phyloP scores from a whole-genome alignment of 37 sponge, comb jelly and placozoan genomes.

The Beroe forskalii region DNA sequence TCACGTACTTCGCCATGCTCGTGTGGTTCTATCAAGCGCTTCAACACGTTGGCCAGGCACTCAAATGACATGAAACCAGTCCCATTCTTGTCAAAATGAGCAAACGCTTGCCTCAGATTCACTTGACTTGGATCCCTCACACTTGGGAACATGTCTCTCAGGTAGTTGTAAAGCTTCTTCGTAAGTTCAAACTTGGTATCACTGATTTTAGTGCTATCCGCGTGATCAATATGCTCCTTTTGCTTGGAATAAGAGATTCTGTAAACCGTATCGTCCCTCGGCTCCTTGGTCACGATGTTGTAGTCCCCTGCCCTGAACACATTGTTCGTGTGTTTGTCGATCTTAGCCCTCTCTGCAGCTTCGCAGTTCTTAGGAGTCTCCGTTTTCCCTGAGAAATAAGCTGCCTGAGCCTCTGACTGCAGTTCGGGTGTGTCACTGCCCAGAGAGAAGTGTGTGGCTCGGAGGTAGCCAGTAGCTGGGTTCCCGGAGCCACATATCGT shows the following conservation, averaged over 20 bases:
- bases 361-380: not conserved
- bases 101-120: slow-evolving; percentile 56
- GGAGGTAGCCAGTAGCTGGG: not conserved
- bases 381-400: not conserved
- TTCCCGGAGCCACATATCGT: not conserved
- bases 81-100: slow-evolving; percentile 50
- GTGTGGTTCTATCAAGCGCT: not conserved
- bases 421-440: slow-evolving; percentile 18
- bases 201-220: not conserved
- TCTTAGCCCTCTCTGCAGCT: slow-evolving; percentile 30
- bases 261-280: not conserved
- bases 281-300: slow-evolving; percentile 35
- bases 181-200: not conserved
- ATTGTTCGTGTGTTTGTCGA: slow-evolving; percentile 59
- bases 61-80: slow-evolving; percentile 57
- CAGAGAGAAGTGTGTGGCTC: slow-evolving; percentile 44
- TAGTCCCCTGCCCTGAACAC: slow-evolving; percentile 53
- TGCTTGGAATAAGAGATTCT: slow-evolving; percentile 37
- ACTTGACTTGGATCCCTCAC: not conserved
- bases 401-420: slow-evolving; percentile 42
- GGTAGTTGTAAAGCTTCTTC: slow-evolving; percentile 35
- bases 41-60: not conserved
- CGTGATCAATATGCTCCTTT: slow-evolving; percentile 33
- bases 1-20: slow-evolving; percentile 7
- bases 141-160: not conserved